Evolutionary conservation across 2,888 invertebrate genomes (phyloP), one percentile per base, ranked within the genome.

Genomic region (Calameuta idolon): DNA sequence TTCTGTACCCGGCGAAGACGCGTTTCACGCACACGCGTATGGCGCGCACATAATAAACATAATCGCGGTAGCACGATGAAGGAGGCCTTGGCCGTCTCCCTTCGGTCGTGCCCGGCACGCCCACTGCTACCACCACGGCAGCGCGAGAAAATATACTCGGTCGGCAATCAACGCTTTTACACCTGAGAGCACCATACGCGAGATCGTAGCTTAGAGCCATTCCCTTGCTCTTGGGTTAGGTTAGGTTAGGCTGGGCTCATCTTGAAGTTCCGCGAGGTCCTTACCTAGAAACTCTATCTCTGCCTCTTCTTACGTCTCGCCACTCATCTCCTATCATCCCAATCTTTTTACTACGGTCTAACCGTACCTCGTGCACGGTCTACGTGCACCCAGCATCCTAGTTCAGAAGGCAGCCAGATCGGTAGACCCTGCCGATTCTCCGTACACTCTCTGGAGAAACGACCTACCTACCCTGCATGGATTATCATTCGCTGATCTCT

Each of bases 131-230:
- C 87, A 87, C 85, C 87, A 85, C 85, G 83, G 82, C 82, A 81
- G 83, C 81, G 83, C 85, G 84, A 87, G 87, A 88, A 88, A 90
- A 88, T 88, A 88, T 88, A 86, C 87, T 88, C 85, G 86, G 84
- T 83, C 87, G 84, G 90, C 89, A 90, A 90, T 90, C 90, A 90
- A 90, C 90, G 87, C 88, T 90, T 90, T 90, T 89, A 90, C 90
- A 90, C 90, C 90, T 88, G 89, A 89, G 87, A 87, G 87, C 87
- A 86, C 85, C 85, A 84, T 85, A 75, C 75, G 37, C 35, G 34
- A 34, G 31, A 71, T 71, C 55, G 55, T 55, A 55, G 23, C 55
- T 55, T 9, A 55, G 9, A 55, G 55, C 55, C 55, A 55, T 55
- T 55, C 23, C 55, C 40, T 40, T 40, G 40, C 40, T 23, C 55